These are phyloP conservation scores for Triplophysa bombifrons DNA, from an alignment of 2,797 vertebrate species.

Conservation along the genomic window DNA sequence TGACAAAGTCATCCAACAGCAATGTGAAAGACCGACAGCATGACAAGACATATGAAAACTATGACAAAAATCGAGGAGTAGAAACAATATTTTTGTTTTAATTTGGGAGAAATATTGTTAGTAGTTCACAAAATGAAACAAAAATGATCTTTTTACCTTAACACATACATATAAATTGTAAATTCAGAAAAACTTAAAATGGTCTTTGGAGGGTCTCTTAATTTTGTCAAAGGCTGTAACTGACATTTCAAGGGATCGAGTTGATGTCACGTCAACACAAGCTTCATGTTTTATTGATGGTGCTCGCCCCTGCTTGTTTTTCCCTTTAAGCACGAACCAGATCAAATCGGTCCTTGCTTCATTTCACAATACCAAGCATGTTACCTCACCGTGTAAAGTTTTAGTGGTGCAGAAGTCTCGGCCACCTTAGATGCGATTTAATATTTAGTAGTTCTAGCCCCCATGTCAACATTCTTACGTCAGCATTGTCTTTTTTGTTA, in stretches of 20 bases:
- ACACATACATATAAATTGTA: too few species aligned
- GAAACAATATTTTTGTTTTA: too few species aligned
- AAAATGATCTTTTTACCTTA: too few species aligned
- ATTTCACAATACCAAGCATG: constrained; percentile 57
- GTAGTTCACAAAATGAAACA: too few species aligned
- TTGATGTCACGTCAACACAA: constrained; percentile 63
- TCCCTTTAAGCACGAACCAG: constrained; percentile 61
- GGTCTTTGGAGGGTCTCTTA: too few species aligned
- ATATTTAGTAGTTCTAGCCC: constrained; percentile 14
- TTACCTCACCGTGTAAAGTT: constrained; percentile 49
- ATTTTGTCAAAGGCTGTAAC: background rate
- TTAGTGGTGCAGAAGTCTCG: constrained; percentile 5
- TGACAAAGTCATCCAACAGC: too few species aligned
- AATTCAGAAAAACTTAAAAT: too few species aligned
- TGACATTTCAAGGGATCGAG: constrained; percentile 46
- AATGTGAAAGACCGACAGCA: too few species aligned
- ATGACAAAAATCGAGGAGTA: too few species aligned
- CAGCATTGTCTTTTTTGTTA: background rate
- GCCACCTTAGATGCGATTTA: constrained; percentile 7
- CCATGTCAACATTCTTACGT: background rate
- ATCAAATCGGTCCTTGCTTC: constrained; percentile 63
- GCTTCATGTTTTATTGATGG: constrained; percentile 73
- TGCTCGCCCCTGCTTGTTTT: constrained; percentile 48
- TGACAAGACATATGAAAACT: too few species aligned
- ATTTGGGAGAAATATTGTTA: too few species aligned